Evolutionary conservation across 2,888 invertebrate genomes (phyloP), one percentile per base, ranked within the genome.

Genomic region (Campoplex nolae): DNA sequence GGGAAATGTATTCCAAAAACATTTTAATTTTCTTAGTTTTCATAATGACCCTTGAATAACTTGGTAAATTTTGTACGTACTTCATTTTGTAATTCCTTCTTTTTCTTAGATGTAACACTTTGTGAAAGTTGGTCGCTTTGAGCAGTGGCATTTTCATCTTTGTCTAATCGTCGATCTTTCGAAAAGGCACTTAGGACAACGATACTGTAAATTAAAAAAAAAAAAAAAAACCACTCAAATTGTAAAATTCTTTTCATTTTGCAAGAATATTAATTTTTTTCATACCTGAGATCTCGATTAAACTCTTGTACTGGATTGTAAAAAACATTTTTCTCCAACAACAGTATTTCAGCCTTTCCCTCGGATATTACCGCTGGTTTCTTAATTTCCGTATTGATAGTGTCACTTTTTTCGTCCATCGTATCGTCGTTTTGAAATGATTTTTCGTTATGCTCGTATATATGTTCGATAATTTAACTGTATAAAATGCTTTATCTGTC

Each of bases 221-320:
- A 32, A 73, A 77, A 78, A 78, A 78, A 78, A 75, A 54, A 79
- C 84, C 79, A 74, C 35, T 84, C 77, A 28, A 3, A 16, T 11
- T 11, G 18, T 62, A 16, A 38, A 1, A 38, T 67, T 35, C 79
- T 83, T 0, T 42, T 42, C 42, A 56, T 38, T 35, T 56, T 16
- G 54, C 54, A 48, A 28, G 28, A 35, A 83, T 70, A 85, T 86
- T 85, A 90, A 75, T 38, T 2, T 85, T 86, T 65, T 48, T 18
- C 65, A 84, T 92, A 95, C 95, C 97, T 97, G 75, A 99, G 95
- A 95, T 99, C 99, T 88, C 99, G 96, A 94, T 99, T 99, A 92
- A 99, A 99, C 94, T 99, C 99, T 94, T 99, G 99, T 0, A 99
- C 99, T 0, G 99, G 98, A 95, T 99, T 99, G 93, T 99, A 99